phyloP scores from a whole-genome alignment of 2,113 vertebrate genomes.

The Neotoma lepida region DNA sequence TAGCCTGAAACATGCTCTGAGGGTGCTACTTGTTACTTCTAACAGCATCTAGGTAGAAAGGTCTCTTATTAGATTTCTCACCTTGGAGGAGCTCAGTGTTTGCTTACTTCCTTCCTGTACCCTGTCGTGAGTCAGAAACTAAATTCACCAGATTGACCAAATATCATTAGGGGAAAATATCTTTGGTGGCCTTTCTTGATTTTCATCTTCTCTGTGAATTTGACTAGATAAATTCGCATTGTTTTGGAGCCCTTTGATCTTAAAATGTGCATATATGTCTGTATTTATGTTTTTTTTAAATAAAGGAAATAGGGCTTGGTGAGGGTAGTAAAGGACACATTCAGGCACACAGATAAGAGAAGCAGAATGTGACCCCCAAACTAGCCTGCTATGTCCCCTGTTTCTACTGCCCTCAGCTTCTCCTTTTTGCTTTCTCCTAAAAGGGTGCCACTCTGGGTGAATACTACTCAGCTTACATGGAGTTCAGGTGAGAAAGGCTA shows the following conservation, averaged over 20 bases:
- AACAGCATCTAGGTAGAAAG: background rate
- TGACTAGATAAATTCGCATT: background rate
- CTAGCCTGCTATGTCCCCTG: fast-evolving
- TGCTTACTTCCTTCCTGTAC: background rate
- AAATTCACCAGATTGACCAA: background rate
- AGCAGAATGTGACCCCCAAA: background rate
- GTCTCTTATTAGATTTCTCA: background rate
- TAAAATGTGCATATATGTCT: background rate
- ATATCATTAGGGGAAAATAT: background rate
- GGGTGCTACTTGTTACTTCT: background rate
- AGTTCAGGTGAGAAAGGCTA: background rate
- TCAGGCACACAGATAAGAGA: background rate
- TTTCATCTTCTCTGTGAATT: background rate
- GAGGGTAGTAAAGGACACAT: background rate
- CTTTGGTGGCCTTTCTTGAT: background rate
- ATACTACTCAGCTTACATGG: background rate
- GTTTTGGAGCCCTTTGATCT: background rate
- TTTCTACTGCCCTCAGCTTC: fast-evolving
- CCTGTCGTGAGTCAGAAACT: background rate
- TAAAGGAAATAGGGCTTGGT: background rate
- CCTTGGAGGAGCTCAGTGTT: background rate
- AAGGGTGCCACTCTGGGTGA: background rate
- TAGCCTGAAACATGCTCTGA: background rate
- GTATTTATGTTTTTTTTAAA: background rate
- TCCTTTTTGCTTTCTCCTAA: background rate